Evolutionary conservation across 2,797 vertebrate genomes (phyloP).

Genomic region (Betta splendens): DNA sequence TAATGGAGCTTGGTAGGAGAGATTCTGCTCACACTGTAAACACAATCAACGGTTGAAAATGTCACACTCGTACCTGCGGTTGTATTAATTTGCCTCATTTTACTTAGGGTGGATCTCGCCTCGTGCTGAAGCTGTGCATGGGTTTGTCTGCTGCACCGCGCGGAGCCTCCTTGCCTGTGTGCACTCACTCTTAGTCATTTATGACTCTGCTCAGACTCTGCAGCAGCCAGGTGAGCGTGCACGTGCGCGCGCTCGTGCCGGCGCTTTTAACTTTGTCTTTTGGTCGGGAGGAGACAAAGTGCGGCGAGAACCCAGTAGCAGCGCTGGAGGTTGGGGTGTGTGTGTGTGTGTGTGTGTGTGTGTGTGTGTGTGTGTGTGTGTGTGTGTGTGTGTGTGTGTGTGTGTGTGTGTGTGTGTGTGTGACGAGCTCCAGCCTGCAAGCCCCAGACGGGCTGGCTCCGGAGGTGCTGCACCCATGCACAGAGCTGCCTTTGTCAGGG

Average conservation of each 20-base stretch:
- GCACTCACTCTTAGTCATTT: constrained; percentile 35
- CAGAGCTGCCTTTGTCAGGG: constrained; percentile 99
- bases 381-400: too few relatives aligned
- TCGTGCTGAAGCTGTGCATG: too few relatives aligned
- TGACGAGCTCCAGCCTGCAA: constrained; percentile 90
- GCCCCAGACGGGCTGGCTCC: constrained; percentile 99
- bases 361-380: too few relatives aligned
- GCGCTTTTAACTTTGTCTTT: constrained; percentile 34
- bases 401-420: too few relatives aligned
- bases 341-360: too few relatives aligned
- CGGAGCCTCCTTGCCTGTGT: constrained; percentile 71
- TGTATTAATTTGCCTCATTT: constrained; percentile 54
- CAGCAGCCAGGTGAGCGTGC: constrained; percentile 7
- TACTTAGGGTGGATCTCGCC: constrained; percentile 16
- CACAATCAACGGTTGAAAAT: constrained; percentile 70
- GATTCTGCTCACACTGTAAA: constrained; percentile 53
- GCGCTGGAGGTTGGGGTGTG: constrained; percentile 54
- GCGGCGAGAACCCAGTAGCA: constrained; percentile 83
- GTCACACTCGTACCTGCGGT: constrained; percentile 63
- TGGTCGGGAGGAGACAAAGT: constrained; percentile 86
- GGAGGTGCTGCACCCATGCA: constrained; percentile 90
- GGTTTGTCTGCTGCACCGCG: constrained; percentile 54
- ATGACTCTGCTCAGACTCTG: constrained; percentile 2
- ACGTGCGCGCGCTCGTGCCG: constrained; percentile 17
- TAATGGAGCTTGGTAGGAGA: constrained; percentile 61